A percentile compares a stretch with the other conserved stretches of the same genome.
Evolutionary conservation across 2,113 vertebrate genomes (phyloP).

Genomic region (Ursus arctos): DNA sequence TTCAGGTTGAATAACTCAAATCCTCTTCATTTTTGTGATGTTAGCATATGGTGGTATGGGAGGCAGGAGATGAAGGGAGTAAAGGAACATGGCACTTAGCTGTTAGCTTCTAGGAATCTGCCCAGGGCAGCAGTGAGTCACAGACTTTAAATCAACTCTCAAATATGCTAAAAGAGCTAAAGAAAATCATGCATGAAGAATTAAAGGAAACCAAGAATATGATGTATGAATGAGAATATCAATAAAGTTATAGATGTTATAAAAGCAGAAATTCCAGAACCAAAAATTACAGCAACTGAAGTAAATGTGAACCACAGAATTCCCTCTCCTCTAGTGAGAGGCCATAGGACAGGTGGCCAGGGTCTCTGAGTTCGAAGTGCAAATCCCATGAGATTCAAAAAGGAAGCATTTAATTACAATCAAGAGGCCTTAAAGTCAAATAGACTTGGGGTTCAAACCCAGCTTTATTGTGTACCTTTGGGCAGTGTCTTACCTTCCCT

Average conservation of each 20-base stretch:
- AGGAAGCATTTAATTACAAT: slow-evolving; percentile 10
- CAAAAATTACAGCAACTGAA: slow-evolving; percentile 43
- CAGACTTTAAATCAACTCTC: slow-evolving; percentile 43
- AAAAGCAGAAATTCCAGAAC: slow-evolving; percentile 45
- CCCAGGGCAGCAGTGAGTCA: neutral
- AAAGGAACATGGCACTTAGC: slow-evolving; percentile 26
- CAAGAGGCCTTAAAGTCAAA: slow-evolving; percentile 30
- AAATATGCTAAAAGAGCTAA: slow-evolving; percentile 20
- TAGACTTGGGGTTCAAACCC: neutral
- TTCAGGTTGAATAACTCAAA: neutral
- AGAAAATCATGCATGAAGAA: slow-evolving; percentile 1
- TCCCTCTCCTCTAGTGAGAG: neutral
- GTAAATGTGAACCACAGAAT: neutral
- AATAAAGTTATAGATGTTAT: slow-evolving; percentile 16
- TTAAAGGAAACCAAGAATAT: slow-evolving; percentile 20
- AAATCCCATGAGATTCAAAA: slow-evolving; percentile 24
- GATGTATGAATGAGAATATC: neutral
- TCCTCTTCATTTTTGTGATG: neutral
- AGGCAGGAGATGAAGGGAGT: neutral
- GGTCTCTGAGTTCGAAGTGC: slow-evolving; percentile 7
- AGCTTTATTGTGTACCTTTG: neutral
- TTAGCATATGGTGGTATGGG: neutral
- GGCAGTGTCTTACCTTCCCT: neutral
- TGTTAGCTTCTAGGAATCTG: slow-evolving; percentile 16
- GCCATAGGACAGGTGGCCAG: neutral